These are phyloP conservation scores for Poecilobothrus nobilitatus DNA, from an alignment of 2,888 invertebrate species.

Conservation along the genomic window DNA sequence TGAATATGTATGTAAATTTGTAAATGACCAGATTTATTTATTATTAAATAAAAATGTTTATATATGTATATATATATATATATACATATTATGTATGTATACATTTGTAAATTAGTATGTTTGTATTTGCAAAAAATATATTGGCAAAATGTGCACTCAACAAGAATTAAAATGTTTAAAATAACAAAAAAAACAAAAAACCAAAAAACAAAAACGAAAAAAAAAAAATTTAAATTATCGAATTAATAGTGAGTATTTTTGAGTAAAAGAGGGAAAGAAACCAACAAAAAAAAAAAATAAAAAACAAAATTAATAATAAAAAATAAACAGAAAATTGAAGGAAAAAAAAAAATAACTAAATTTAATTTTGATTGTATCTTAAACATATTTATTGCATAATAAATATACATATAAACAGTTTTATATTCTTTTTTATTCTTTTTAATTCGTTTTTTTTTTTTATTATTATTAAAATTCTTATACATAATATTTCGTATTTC, in stretches of 20 bases:
- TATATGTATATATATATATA: background rate
- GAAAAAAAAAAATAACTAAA: background rate
- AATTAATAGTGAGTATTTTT: background rate
- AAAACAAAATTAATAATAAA: too few species aligned
- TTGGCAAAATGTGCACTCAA: constrained; percentile 1
- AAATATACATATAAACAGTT: too few species aligned
- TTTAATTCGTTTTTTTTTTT: too few species aligned
- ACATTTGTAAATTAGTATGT: background rate
- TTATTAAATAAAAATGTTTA: background rate
- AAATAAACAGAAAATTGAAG: too few species aligned
- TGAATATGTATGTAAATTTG: too few species aligned
- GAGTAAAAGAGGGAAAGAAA: background rate
- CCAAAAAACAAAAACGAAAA: too few species aligned
- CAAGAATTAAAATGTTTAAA: background rate
- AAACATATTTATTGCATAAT: too few species aligned
- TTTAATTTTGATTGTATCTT: constrained; percentile 1
- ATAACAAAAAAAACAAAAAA: too few species aligned
- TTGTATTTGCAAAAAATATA: background rate
- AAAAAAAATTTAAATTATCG: background rate
- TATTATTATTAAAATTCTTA: too few species aligned
- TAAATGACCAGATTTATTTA: too few species aligned
- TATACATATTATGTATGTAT: background rate
- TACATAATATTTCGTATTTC: too few species aligned
- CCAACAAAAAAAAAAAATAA: background rate
- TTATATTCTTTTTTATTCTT: too few species aligned